Evolutionary conservation across 2,113 vertebrate species (phyloP), one percentile per base, ranked within the genome.

Genomic region (Cyprinodon tularosa): DNA sequence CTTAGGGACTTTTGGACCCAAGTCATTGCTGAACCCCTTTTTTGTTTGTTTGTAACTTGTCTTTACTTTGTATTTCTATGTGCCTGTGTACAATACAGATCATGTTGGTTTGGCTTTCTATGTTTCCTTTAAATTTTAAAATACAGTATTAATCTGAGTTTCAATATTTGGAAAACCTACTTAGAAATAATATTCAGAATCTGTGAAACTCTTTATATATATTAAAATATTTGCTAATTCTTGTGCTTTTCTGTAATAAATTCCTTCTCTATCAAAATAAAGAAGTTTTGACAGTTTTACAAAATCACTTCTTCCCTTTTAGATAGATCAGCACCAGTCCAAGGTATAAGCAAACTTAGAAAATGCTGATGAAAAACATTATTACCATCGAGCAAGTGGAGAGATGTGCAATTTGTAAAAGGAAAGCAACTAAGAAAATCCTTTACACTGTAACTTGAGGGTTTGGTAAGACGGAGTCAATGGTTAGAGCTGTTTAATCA

Each of bases 241-340:
- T 78, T 22, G 71, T 75, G 57, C 38, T 72, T 74, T 80, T 53
- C 47, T 74, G 60, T 66, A 68, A 15, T 22, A 70, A 7, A 42
- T n/a, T 74, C 48, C 22, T 65, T 4, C 60, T 53, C 47, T 50
- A 42, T 66, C 8, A 2, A 72, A 88, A 83, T 85, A 76, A 78
- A 83, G 13, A 20, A 57, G n/a, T 57, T 20, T 67, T 12, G 4
- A 67, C 50, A 60, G 15, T 69, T 81, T 74, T 38, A 44, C 59
- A 22, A 36, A 9, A 68, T n/a, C 29, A 17, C 10, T 44, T 72
- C 11, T 65, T 67, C 53, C 0, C 22, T 62, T n/a, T 66, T 29
- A 17, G 29, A 12, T 10, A 1, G 15, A 20, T 1, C 20, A n/a
- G 17, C 5, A 17, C 14, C 50, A 4, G 50, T 5, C 17, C 17